Evolutionary conservation across 2,888 invertebrate species (phyloP).

Genomic region (Sphecodes monilicornis): DNA sequence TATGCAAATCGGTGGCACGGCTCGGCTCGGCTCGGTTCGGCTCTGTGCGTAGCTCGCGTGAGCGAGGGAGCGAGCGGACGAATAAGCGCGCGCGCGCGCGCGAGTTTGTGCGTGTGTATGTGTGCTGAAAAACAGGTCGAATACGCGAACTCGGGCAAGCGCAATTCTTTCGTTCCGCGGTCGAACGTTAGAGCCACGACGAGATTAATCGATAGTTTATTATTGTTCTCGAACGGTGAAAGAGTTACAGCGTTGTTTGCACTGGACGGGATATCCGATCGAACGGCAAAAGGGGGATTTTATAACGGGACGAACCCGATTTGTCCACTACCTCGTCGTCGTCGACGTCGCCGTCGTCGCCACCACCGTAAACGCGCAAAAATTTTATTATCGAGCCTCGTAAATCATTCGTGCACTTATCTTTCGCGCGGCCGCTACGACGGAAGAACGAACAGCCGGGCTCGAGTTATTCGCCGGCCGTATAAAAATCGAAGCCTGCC

Average conservation of each 20-base stretch:
- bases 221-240: conserved; percentile 11
- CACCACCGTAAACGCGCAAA: conserved; percentile 33
- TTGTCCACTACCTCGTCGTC: conserved; percentile 1
- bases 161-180: conserved; percentile 19
- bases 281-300: conserved; percentile 12
- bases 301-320: background rate
- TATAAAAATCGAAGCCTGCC: conserved; percentile 15
- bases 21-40: conserved; percentile 14
- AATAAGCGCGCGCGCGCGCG: background rate
- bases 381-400: background rate
- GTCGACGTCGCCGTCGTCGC: conserved; percentile 33
- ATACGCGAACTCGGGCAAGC: background rate
- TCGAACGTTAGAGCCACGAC: conserved; percentile 20
- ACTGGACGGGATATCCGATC: conserved; percentile 21
- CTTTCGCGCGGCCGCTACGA: background rate
- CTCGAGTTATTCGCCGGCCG: background rate
- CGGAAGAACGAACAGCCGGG: background rate
- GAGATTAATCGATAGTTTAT: conserved; percentile 39
- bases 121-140: conserved; percentile 28
- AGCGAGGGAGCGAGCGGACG: background rate
- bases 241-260: conserved; percentile 22
- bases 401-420: background rate
- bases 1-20: conserved; percentile 57
- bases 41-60: background rate
- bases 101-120: background rate